A percentile compares a stretch with the other conserved stretches of the same genome.
Conservation (phyloP, 2,888 invertebrate genomes). For the Vesta saturnalis region DNA sequence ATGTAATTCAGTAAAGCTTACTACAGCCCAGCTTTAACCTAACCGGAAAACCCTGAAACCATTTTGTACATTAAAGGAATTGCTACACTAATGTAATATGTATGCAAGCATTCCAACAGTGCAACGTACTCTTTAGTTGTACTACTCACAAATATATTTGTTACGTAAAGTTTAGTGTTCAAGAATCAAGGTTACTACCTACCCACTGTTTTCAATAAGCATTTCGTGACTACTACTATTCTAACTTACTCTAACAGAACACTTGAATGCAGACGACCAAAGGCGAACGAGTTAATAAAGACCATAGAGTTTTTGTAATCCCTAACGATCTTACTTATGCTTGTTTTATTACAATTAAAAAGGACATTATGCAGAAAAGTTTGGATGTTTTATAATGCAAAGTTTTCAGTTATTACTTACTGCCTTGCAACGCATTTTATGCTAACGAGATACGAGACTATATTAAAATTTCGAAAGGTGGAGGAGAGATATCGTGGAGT, state of each 20-base stretch:
- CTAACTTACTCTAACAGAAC: neutral
- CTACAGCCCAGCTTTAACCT: too few relatives aligned
- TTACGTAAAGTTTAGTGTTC: too few relatives aligned
- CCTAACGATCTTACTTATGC: conserved; percentile 34
- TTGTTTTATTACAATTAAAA: conserved; percentile 35
- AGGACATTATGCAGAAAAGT: conserved; percentile 31
- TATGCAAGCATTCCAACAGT: too few relatives aligned
- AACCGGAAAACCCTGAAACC: too few relatives aligned
- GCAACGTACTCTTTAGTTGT: too few relatives aligned
- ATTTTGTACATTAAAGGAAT: too few relatives aligned
- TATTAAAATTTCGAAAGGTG: conserved; percentile 28
- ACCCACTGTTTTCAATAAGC: too few relatives aligned
- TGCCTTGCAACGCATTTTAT: conserved; percentile 30
- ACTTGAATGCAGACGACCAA: conserved; percentile 15
- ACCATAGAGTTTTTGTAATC: conserved; percentile 33
- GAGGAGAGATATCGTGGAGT: neutral
- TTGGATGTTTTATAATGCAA: conserved; percentile 28
- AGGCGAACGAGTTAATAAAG: conserved; percentile 30
- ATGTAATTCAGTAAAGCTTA: too few relatives aligned
- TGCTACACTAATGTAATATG: too few relatives aligned
- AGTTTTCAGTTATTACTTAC: conserved; percentile 28
- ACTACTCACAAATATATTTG: too few relatives aligned
- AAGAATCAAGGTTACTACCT: too few relatives aligned
- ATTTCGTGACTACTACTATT: neutral
- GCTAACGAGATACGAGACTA: conserved; percentile 25